Percentiles rank a stretch among this genome's conserved stretches.
Conservation (phyloP, 1,140 invertebrate species). For the Drosophila truncata region DNA sequence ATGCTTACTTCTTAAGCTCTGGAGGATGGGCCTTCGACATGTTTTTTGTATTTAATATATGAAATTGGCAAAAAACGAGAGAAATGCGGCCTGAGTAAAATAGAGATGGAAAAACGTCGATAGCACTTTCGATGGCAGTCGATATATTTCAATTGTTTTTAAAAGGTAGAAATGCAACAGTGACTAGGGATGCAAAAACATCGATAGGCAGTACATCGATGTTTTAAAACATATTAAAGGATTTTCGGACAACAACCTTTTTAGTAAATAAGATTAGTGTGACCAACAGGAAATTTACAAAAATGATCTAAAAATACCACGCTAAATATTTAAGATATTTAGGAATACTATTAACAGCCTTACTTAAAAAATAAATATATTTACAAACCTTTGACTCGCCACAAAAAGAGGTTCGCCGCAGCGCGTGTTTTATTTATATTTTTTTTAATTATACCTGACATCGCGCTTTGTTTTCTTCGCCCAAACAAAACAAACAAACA, state of each 20-base stretch:
- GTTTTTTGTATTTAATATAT: conserved; percentile 70
- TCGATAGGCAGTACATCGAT: no score
- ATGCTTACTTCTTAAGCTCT: conserved; percentile 93
- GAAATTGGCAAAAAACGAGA: conserved; percentile 2
- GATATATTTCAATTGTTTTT: neutral
- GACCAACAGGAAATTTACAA: no score
- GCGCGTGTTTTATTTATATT: conserved; percentile 9
- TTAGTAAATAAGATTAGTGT: no score
- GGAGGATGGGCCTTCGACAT: conserved; percentile 96
- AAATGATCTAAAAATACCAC: no score
- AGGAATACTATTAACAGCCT: no score
- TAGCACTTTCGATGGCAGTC: neutral
- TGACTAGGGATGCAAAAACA: no score
- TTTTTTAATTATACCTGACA: conserved; percentile 15
- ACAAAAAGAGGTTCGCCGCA: neutral
- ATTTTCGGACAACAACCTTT: no score
- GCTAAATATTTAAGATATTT: no score
- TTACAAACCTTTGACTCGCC: no score
- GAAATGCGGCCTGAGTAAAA: conserved; percentile 19
- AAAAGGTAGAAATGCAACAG: no score
- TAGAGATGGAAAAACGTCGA: neutral
- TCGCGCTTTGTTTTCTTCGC: conserved; percentile 8
- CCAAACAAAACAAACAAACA: neutral
- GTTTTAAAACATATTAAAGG: no score
- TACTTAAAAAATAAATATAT: no score